Percentiles rank a stretch among this genome's conserved stretches.
Conservation (phyloP, 2,888 invertebrate species). For the Drosophila monieri region DNA sequence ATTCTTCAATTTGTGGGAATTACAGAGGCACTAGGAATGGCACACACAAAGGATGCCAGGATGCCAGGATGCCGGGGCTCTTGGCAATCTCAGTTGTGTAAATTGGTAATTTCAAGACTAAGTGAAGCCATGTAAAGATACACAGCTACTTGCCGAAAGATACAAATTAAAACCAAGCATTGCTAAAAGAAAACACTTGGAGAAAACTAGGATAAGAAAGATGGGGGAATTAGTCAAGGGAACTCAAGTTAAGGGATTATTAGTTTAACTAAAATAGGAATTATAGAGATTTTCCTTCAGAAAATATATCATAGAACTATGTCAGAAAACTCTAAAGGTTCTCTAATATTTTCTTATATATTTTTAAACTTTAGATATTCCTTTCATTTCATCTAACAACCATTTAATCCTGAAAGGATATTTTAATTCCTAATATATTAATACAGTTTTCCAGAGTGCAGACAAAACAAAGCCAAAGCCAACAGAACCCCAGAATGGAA, state of each 20-base stretch:
- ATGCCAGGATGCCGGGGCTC: conserved; percentile 16
- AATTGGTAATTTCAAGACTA: conserved; percentile 34
- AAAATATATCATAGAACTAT: too few species aligned
- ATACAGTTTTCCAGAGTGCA: conserved; percentile 23
- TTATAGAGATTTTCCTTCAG: too few species aligned
- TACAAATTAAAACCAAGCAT: conserved; percentile 26
- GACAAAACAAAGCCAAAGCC: conserved; percentile 21
- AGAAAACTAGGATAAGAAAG: neutral
- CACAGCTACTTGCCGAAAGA: conserved; percentile 21
- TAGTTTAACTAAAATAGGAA: too few species aligned
- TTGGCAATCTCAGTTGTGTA: conserved; percentile 35
- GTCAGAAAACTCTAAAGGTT: too few species aligned
- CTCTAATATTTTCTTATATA: too few species aligned
- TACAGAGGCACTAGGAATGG: conserved; percentile 8
- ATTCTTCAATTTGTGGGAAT: conserved; percentile 45
- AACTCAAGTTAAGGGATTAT: too few species aligned
- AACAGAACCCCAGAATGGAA: conserved; percentile 19
- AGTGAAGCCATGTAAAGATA: conserved; percentile 15
- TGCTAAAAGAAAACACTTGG: neutral
- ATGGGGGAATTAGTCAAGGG: neutral
- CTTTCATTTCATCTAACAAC: neutral
- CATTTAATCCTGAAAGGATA: neutral
- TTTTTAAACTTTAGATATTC: neutral
- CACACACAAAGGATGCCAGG: conserved; percentile 28
- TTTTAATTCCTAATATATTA: neutral